Evolutionary conservation across 2,113 vertebrate species (phyloP), one percentile per base, ranked within the genome.

Genomic region (Pangasianodon gigas): DNA sequence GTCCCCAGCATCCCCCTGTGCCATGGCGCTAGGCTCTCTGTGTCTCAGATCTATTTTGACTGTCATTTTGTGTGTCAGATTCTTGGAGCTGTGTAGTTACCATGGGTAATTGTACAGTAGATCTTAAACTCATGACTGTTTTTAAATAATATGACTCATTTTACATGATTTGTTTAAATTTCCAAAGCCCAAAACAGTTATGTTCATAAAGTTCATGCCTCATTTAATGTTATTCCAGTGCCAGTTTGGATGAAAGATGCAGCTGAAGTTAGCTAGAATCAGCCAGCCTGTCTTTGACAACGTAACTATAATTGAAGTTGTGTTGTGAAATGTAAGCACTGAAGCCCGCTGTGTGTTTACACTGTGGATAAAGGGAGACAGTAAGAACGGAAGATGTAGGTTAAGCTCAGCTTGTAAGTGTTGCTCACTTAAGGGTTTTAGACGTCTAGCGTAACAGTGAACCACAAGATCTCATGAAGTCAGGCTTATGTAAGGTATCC

Each of bases 41-140:
- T 29, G 14, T 62, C 56, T 65, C 89, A 92, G 85, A 79, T 94
- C 90, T 94, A 92, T 94, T 96, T 93, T 94, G 93, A 94, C 93
- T 93, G 92, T 19, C 5, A 6, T 56, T 46, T 54, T 58, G 6
- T 41, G n/a, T 58, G 54, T 41, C n/a, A 58, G 37, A 41, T 62
- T 83, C 13, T 58, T 41, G 29, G 14, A 84, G 37, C 11, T 77
- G 21, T 48, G 71, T 62, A 62, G 7, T 58, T 8, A 83, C 54
- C 81, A 7, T 82, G 37, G 19, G 16, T 26, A n/a, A 54, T 81
- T 88, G 14, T n/a, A n/a, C n/a, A n/a, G n/a, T 84, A 52, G 52
- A 67, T 37, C 62, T 62, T 87, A 82, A 83, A 80, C 51, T 14
- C 11, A 58, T 84, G 5, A 74, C 1, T 51, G 46, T 29, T 48